Conservation (phyloP, 2,113 vertebrate species). For the Tichodroma muraria region DNA sequence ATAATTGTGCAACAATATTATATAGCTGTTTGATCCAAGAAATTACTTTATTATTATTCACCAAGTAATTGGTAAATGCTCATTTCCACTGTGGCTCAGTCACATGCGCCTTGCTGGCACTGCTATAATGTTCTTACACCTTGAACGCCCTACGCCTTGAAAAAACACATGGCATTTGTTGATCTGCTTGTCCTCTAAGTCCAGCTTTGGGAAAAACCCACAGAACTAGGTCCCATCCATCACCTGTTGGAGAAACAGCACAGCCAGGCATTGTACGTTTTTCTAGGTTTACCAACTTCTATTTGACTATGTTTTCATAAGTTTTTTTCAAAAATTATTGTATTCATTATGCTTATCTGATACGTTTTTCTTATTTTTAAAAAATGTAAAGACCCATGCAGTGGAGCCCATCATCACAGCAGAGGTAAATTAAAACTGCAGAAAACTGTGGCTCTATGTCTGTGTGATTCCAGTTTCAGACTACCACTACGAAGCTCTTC, state of each 20-base stretch:
- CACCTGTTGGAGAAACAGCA: neutral
- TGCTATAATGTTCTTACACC: neutral
- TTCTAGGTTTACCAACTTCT: neutral
- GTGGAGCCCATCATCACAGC: neutral
- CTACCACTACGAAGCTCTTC: neutral
- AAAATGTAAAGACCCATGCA: neutral
- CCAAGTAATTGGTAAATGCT: neutral
- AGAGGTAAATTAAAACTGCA: neutral
- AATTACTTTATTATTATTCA: neutral
- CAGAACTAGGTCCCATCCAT: neutral
- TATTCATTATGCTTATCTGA: neutral
- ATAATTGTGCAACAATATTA: neutral
- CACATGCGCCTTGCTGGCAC: neutral
- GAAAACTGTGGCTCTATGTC: neutral
- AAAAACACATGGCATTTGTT: neutral
- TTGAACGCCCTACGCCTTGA: neutral
- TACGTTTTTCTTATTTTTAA: neutral
- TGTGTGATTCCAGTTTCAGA: neutral
- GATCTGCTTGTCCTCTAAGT: neutral
- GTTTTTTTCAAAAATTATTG: neutral
- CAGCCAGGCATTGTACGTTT: neutral
- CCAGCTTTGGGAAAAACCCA: neutral
- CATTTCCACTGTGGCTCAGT: neutral
- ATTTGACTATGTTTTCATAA: neutral
- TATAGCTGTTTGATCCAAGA: neutral